A percentile compares a stretch with the other conserved stretches of the same genome.
Conservation (phyloP, 2,113 vertebrate species). For the Calyptommatus sinebrachiatus region DNA sequence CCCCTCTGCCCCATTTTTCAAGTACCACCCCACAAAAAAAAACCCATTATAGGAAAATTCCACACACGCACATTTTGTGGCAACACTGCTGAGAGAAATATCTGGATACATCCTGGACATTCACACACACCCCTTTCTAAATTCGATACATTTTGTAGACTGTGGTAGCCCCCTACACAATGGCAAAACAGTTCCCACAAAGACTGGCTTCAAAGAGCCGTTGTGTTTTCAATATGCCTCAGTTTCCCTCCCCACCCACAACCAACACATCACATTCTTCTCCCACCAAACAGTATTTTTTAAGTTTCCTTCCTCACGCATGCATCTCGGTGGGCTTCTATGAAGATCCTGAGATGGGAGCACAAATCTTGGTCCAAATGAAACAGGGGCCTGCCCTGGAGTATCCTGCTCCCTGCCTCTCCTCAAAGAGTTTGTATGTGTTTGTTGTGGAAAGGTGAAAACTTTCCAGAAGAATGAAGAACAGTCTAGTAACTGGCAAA, state of each 20-base stretch:
- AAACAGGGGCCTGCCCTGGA: constrained; percentile 74
- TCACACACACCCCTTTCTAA: not conserved
- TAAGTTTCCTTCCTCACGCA: constrained; percentile 7
- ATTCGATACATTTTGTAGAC: constrained; percentile 28
- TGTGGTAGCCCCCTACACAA: constrained; percentile 42
- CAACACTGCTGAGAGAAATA: not conserved
- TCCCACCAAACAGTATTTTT: not conserved
- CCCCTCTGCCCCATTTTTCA: not conserved
- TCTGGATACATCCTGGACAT: not conserved
- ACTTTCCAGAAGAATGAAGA: constrained; percentile 25
- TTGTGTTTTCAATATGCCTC: constrained; percentile 4
- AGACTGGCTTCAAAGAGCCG: constrained; percentile 38
- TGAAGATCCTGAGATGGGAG: constrained; percentile 23
- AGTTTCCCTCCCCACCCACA: not conserved
- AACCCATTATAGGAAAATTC: not conserved
- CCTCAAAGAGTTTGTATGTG: not conserved
- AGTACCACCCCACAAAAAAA: not conserved
- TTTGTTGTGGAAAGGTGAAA: not conserved
- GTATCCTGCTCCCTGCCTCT: constrained; percentile 23
- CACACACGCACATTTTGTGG: not conserved
- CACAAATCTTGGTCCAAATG: constrained; percentile 40
- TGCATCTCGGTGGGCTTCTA: not conserved
- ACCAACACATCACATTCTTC: not conserved
- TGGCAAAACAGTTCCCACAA: constrained; percentile 17
- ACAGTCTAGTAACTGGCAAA: not conserved